These are phyloP conservation scores for Orbicella faveolata DNA, from an alignment of 64 coral and sea anemone species.

Conservation along the genomic window DNA sequence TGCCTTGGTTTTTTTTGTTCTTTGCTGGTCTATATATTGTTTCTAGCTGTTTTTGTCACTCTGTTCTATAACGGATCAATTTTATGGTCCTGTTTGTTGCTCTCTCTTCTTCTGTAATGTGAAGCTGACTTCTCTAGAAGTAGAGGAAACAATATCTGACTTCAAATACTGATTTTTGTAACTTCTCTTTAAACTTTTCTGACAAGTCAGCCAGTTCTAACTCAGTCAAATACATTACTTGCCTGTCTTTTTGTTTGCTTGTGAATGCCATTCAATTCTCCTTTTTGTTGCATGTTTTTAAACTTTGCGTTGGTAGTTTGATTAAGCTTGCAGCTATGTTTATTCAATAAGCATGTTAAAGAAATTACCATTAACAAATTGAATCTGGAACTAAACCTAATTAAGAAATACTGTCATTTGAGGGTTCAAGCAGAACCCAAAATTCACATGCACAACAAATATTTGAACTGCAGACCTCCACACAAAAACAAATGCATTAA, in stretches of 20 bases:
- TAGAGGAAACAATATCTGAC: constrained; percentile 4
- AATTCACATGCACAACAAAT: no score
- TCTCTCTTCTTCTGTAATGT: constrained; percentile 1
- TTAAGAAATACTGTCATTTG: not conserved
- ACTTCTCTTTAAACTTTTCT: not conserved
- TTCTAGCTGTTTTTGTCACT: not conserved
- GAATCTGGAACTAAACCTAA: not conserved
- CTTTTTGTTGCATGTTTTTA: constrained; percentile 4
- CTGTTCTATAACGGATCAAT: not conserved
- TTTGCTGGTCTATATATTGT: not conserved
- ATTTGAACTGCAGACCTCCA: no score
- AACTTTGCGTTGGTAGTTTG: not conserved
- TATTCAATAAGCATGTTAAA: not conserved
- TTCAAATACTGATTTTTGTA: constrained; percentile 8
- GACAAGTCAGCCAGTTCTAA: constrained; percentile 47
- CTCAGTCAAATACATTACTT: not conserved
- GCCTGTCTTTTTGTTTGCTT: not conserved
- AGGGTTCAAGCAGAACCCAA: no score
- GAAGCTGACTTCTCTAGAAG: not conserved
- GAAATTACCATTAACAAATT: not conserved
- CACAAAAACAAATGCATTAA: no score
- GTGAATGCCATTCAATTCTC: not conserved
- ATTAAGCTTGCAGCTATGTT: not conserved
- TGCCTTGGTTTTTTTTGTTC: not conserved
- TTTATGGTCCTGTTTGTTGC: not conserved